Evolutionary conservation across 92 coral and sea anemone species (phyloP).

Genomic region (Pocillopora grandis): DNA sequence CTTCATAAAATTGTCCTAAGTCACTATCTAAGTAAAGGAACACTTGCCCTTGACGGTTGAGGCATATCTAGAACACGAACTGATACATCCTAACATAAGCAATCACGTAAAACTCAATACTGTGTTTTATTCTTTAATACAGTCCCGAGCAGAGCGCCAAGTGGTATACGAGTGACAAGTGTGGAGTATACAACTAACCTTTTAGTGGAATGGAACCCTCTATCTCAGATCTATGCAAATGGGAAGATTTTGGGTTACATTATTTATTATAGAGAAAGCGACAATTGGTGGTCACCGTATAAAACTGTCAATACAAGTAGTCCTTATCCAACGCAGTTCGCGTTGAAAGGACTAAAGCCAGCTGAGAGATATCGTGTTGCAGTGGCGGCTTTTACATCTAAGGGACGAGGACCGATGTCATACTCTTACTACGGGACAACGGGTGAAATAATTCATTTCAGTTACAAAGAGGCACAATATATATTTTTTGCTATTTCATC

Average conservation of each 20-base stretch:
- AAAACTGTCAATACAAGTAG: not conserved
- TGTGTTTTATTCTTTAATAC: not conserved
- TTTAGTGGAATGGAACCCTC: not conserved
- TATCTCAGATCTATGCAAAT: not conserved
- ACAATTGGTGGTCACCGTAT: not conserved
- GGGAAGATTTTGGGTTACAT: not conserved
- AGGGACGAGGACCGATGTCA: constrained; percentile 9
- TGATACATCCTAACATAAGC: too few relatives aligned
- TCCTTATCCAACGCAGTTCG: not conserved
- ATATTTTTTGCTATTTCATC: too few relatives aligned
- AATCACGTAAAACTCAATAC: too few relatives aligned
- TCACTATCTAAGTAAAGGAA: too few relatives aligned
- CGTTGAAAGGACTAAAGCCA: not conserved
- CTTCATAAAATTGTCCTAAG: too few relatives aligned
- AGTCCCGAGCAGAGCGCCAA: not conserved
- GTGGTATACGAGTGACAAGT: not conserved
- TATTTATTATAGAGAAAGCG: not conserved
- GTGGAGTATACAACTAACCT: not conserved
- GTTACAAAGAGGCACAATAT: not conserved
- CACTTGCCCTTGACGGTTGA: too few relatives aligned
- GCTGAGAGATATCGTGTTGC: not conserved
- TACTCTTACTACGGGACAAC: not conserved
- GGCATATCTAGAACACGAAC: too few relatives aligned
- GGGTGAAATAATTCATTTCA: not conserved
- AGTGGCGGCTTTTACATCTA: not conserved